Conservation (phyloP, 2,888 invertebrate species). For the Eledone cirrhosa region DNA sequence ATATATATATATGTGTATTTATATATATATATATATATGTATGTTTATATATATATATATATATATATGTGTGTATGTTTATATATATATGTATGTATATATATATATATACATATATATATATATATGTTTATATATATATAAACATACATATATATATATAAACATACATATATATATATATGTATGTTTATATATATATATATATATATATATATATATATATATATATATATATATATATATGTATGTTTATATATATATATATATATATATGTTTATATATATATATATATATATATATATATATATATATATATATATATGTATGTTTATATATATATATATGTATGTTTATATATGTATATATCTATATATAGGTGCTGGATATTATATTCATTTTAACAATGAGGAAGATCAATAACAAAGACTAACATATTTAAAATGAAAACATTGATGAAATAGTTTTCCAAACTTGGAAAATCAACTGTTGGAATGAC, state of each 20-base stretch:
- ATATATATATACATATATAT: too few species aligned
- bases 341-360: not conserved
- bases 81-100: too few species aligned
- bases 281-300: conserved; percentile 21
- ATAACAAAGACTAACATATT: too few species aligned
- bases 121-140: too few species aligned
- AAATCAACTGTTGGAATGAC: too few species aligned
- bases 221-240: conserved; percentile 1
- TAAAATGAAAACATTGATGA: too few species aligned
- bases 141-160: too few species aligned
- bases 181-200: not conserved
- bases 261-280: conserved; percentile 10
- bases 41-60: not conserved
- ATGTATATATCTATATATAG: not conserved
- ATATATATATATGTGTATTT: not conserved
- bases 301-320: conserved; percentile 22
- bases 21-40: not conserved
- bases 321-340: not conserved
- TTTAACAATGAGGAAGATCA: too few species aligned
- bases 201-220: not conserved
- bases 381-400: not conserved
- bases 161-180: not conserved
- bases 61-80: not conserved
- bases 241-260: not conserved
- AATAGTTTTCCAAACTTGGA: too few species aligned